Evolutionary conservation across 2,113 vertebrate species (phyloP).

Genomic region (Melanerpes formicivorus): DNA sequence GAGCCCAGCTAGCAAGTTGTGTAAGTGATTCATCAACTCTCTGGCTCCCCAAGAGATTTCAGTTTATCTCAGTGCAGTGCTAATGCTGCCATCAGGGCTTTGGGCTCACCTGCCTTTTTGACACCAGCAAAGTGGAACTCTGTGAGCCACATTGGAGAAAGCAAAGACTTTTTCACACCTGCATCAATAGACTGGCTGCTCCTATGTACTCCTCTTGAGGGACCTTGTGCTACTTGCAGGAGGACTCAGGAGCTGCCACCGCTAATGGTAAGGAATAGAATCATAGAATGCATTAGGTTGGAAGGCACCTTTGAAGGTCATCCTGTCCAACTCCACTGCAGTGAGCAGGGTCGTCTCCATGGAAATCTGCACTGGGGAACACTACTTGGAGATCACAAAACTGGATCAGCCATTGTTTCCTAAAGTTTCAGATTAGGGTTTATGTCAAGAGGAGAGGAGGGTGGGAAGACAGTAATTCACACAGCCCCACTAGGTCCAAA

Average conservation of each 20-base stretch:
- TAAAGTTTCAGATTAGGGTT: not conserved
- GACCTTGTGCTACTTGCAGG: not conserved
- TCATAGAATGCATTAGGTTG: too few relatives aligned
- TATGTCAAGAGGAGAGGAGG: not conserved
- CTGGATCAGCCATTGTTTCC: not conserved
- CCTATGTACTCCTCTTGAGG: not conserved
- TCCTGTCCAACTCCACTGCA: too few relatives aligned
- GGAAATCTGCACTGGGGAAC: not conserved
- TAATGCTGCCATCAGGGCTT: fast-evolving
- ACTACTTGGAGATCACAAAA: not conserved
- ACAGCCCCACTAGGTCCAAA: not conserved
- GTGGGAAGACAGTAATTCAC: not conserved
- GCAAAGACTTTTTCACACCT: not conserved
- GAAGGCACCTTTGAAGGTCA: too few relatives aligned
- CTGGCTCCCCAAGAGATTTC: not conserved
- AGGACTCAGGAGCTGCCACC: not conserved
- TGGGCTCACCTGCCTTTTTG: not conserved
- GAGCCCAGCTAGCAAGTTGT: not conserved
- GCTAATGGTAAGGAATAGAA: not conserved
- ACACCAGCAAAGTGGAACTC: not conserved
- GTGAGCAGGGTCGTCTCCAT: too few relatives aligned
- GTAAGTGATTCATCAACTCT: not conserved
- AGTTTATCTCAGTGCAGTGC: not conserved
- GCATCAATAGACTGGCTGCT: not conserved
- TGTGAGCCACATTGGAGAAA: fast-evolving